Percentiles rank a stretch among this genome's conserved stretches.
These are phyloP conservation scores for Noturus placidus DNA, from an alignment of 2,113 vertebrate species.

Conservation along the genomic window DNA sequence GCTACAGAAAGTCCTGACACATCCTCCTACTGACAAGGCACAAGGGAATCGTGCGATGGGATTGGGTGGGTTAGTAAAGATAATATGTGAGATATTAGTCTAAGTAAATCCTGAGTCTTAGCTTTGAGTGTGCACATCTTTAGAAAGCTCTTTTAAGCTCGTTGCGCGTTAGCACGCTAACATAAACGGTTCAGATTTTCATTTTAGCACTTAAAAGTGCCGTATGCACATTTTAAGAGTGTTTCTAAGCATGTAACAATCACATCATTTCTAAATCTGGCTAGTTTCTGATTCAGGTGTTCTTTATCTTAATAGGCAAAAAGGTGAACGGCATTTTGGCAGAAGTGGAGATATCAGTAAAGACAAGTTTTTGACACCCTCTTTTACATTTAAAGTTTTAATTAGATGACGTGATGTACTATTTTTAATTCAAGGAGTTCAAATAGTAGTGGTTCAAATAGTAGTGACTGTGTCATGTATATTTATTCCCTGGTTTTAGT, in stretches of 20 bases:
- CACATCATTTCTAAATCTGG: background rate
- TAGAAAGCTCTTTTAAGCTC: background rate
- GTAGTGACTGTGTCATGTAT: background rate
- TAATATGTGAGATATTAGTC: background rate
- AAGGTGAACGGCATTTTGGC: background rate
- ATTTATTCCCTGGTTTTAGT: background rate
- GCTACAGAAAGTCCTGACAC: conserved; percentile 18
- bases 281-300: background rate
- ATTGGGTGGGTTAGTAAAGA: background rate
- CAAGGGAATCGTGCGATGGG: background rate
- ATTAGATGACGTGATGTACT: background rate
- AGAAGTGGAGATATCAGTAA: background rate
- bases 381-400: background rate
- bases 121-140: background rate
- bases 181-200: background rate
- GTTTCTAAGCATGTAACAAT: background rate
- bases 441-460: background rate
- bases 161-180: background rate
- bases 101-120: background rate
- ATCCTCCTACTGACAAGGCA: conserved; percentile 1
- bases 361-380: background rate
- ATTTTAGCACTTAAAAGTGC: background rate
- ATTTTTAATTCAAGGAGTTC: background rate
- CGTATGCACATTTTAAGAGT: background rate
- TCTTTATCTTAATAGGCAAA: background rate